These are phyloP conservation scores for Agonum fuliginosum DNA, from an alignment of 2,888 invertebrate species.

Conservation along the genomic window DNA sequence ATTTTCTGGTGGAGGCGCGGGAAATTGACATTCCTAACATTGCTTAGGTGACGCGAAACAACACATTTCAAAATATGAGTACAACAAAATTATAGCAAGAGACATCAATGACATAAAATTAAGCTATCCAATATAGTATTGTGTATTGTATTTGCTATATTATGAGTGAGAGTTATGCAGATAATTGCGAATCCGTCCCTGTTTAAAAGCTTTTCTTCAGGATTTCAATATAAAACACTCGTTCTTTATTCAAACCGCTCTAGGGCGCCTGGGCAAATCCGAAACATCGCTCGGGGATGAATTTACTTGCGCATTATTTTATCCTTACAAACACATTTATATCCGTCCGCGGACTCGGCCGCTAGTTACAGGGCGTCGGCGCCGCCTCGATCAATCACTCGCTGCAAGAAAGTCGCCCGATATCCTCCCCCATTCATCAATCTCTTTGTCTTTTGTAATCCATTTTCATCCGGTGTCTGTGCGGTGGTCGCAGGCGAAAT, in stretches of 20 bases:
- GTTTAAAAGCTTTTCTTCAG: conserved; percentile 53
- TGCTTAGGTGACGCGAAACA: no score
- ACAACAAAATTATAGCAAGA: no score
- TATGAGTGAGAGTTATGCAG: not conserved
- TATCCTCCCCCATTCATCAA: conserved; percentile 66
- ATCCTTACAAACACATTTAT: conserved; percentile 59
- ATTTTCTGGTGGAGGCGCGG: no score
- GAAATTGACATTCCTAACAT: no score
- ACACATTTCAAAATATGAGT: no score
- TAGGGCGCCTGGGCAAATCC: conserved; percentile 45
- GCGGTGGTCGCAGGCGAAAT: not conserved
- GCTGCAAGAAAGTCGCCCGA: conserved; percentile 61
- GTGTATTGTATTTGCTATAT: no score
- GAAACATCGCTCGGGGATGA: conserved; percentile 59
- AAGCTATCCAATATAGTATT: no score
- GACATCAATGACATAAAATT: no score
- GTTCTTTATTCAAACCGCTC: conserved; percentile 52
- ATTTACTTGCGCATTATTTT: conserved; percentile 59
- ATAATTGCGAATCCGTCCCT: not conserved
- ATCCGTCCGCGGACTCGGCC: conserved; percentile 52
- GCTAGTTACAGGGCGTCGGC: conserved; percentile 37
- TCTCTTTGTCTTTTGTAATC: conserved; percentile 66
- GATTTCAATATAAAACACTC: conserved; percentile 59
- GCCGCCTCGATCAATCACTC: conserved; percentile 56
- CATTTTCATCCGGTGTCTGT: conserved; percentile 61